A percentile compares a stretch with the other conserved stretches of the same genome.
Evolutionary conservation across 2,113 vertebrate species (phyloP).

Genomic region (Varanus komodoensis): DNA sequence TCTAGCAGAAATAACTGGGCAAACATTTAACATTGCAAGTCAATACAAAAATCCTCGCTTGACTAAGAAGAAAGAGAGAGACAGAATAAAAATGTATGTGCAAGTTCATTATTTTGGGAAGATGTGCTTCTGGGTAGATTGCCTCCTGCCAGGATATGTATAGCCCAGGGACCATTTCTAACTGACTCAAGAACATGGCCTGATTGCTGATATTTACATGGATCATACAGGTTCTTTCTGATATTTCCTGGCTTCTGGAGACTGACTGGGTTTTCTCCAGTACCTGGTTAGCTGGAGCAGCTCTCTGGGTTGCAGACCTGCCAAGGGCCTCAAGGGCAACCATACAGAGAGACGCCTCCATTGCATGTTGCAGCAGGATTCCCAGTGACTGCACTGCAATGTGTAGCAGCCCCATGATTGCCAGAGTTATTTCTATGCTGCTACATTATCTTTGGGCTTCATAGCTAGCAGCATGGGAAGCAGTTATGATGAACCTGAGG

Average conservation of each 20-base stretch:
- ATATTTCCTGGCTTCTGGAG: background rate
- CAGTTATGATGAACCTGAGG: background rate
- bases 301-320: background rate
- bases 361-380: too few species aligned
- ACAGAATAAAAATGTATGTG: background rate
- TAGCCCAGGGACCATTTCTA: background rate
- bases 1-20: constrained; percentile 13
- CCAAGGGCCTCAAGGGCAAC: background rate
- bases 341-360: background rate
- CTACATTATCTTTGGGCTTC: background rate
- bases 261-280: background rate
- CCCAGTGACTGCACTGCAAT: background rate
- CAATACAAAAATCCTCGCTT: background rate
- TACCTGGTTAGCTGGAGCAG: background rate
- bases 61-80: background rate
- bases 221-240: background rate
- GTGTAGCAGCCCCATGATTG: background rate
- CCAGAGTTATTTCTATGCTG: background rate
- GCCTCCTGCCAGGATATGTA: background rate
- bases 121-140: background rate
- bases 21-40: constrained; percentile 4
- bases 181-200: background rate
- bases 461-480: background rate
- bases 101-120: background rate
- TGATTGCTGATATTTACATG: background rate